Conservation (phyloP, 2,797 vertebrate species). For the Dendrocincla fuliginosa region DNA sequence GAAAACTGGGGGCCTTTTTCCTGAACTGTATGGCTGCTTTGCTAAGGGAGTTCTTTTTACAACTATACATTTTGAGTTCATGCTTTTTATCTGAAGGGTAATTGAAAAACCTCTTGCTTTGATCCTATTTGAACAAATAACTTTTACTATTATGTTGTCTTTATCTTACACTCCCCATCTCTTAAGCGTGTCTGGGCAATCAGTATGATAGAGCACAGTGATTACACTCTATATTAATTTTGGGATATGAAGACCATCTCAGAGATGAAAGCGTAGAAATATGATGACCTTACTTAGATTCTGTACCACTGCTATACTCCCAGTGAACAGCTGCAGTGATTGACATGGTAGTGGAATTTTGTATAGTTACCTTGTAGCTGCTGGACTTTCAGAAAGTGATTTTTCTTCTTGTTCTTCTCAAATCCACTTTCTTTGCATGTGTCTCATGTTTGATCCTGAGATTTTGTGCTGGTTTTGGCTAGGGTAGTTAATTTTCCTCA, state of each 20-base stretch:
- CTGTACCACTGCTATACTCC: neutral
- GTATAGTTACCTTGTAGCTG: neutral
- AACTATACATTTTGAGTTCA: neutral
- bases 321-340: neutral
- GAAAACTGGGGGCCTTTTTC: neutral
- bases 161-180: neutral
- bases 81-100: neutral
- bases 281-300: neutral
- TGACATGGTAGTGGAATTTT: neutral
- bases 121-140: neutral
- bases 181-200: neutral
- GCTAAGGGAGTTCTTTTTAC: neutral
- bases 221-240: neutral
- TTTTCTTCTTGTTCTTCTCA: neutral
- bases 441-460: constrained; percentile 10
- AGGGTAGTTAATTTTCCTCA: neutral
- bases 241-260: neutral
- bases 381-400: neutral
- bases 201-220: neutral
- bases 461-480: neutral
- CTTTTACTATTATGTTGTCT: neutral
- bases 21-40: neutral
- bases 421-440: neutral
- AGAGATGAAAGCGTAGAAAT: neutral
- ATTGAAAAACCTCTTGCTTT: neutral